Conservation (phyloP, 2,888 invertebrate species). For the Linnaemya tessellans region DNA sequence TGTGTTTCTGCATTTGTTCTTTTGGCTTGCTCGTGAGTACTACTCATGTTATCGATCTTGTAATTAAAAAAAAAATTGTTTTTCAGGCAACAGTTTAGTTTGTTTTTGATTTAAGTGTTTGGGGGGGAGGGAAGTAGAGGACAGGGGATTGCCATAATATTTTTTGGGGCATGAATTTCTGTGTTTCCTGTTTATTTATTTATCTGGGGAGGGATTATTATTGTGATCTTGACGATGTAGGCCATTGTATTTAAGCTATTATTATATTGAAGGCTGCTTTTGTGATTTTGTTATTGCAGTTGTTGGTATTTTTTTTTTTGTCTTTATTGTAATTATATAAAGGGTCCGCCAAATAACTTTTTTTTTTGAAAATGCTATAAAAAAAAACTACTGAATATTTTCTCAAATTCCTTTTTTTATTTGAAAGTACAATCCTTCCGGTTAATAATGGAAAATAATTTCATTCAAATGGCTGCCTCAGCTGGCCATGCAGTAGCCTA, state of each 20-base stretch:
- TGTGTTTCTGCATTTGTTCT: slow-evolving; percentile 16
- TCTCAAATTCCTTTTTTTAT: no score
- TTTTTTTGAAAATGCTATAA: no score
- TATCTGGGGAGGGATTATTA: slow-evolving; percentile 25
- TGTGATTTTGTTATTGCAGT: neutral
- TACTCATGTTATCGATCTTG: slow-evolving; percentile 53
- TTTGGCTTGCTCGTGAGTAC: slow-evolving; percentile 45
- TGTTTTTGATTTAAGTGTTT: no score
- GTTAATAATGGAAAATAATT: no score
- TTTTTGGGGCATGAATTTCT: neutral
- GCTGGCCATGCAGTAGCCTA: no score
- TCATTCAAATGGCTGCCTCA: no score
- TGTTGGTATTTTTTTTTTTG: neutral
- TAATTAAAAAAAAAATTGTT: no score
- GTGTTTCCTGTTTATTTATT: neutral
- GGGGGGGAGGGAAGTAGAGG: neutral
- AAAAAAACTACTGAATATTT: no score
- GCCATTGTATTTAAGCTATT: slow-evolving; percentile 9
- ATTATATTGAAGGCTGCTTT: slow-evolving; percentile 11
- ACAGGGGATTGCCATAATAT: neutral
- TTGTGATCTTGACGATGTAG: slow-evolving; percentile 37
- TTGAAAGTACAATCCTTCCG: no score
- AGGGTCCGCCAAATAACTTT: no score
- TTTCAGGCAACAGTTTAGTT: neutral
- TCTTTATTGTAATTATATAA: neutral